Evolutionary conservation across 2,888 invertebrate species (phyloP), one percentile per base, ranked within the genome.

Genomic region (Stenurella melanura): DNA sequence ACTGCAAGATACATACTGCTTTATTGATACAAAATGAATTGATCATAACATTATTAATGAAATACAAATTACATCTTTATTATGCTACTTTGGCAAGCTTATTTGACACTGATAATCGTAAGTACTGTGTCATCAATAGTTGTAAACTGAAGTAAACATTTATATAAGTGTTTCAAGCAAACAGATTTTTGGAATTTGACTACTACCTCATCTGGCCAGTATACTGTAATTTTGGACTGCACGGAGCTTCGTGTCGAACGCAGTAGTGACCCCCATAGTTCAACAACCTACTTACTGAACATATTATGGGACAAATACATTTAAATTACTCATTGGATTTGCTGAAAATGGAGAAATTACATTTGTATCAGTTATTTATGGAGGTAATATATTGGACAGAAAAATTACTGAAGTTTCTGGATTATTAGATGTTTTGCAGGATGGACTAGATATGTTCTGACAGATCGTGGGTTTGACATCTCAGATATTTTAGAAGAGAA

Each of bases 281-380:
- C 74, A 74, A 18, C 77, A 77, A 74, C 63, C 69, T 21, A 74
- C 73, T 30, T 67, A 74, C 50, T 76, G 68, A 7, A 74, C 73
- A n/a, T 76, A 76, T 57, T 74, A 74, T 50, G 70, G 74, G 17
- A 77, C 77, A 18, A 77, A 77, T 61, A 77, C 77, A 7, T 77
- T 77, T 63, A 74, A 77, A 77, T 56, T 77, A n/a, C 60, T 77
- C 7, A 38, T 77, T 34, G 77, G 63, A n/a, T 66, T 73, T 30
- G 56, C 73, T 12, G 76, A 71, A 60, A 50, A 71, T 71, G 71
- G 30, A 12, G 58, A 38, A 61, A 21, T 71, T 17, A 9, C 18
- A 56, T 74, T 64, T 66, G 63, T 75, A 38, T 73, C 63, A 68
- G 61, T 74, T 74, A 21, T 57, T 54, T 76, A 56, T 76, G 54